Percentiles rank a stretch among this genome's conserved stretches.
phyloP scores from a whole-genome alignment of 2,888 invertebrate species.

The Chromoteleia sp. region DNA sequence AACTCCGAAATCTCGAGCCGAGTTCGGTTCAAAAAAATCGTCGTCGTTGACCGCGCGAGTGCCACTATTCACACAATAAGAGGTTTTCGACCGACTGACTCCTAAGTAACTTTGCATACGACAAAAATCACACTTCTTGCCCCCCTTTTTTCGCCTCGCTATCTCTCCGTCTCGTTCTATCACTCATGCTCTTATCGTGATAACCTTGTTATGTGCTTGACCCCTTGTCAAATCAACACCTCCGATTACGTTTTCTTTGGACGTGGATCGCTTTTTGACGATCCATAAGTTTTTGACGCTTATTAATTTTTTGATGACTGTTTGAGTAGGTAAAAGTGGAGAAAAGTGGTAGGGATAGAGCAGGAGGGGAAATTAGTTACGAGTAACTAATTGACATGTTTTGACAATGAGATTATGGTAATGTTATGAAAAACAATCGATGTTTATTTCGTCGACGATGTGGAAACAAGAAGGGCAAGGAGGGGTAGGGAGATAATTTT shows the following conservation, averaged over 20 bases:
- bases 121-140: constrained; percentile 78
- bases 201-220: constrained; percentile 80
- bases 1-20: neutral
- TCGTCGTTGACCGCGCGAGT: constrained; percentile 32
- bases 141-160: constrained; percentile 71
- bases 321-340: neutral
- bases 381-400: constrained; percentile 25
- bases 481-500: too few relatives aligned
- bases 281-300: neutral
- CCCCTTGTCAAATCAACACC: constrained; percentile 77
- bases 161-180: constrained; percentile 62
- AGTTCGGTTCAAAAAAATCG: neutral
- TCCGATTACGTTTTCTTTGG: constrained; percentile 70
- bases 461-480: too few relatives aligned
- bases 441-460: constrained; percentile 6
- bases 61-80: constrained; percentile 62
- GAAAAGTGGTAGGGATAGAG: neutral
- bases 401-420: constrained; percentile 12
- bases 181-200: constrained; percentile 71
- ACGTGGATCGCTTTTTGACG: constrained; percentile 50
- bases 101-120: constrained; percentile 71
- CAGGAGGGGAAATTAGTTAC: neutral
- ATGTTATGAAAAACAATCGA: constrained; percentile 11
- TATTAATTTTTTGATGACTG: neutral
- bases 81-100: constrained; percentile 78